Conservation (phyloP, 2,888 invertebrate genomes). For the Heliconius ethilla region DNA sequence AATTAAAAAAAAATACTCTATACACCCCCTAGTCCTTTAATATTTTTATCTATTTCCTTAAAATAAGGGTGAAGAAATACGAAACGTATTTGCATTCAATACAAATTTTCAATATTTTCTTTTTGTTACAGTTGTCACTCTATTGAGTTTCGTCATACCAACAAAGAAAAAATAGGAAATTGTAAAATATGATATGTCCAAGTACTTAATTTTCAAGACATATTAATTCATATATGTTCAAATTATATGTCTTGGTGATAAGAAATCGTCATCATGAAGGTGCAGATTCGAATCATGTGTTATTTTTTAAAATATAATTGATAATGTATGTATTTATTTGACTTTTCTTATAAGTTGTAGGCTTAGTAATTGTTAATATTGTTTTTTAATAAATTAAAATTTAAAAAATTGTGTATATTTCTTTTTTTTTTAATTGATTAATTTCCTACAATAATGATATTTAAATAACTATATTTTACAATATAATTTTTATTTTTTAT, state of each 20-base stretch:
- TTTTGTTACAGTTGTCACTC: conserved; percentile 44
- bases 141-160: conserved; percentile 45
- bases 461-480: too few species aligned
- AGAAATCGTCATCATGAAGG: neutral
- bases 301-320: too few species aligned
- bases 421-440: neutral
- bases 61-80: neutral
- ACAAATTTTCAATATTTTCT: neutral
- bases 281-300: neutral
- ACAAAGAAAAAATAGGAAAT: conserved; percentile 38
- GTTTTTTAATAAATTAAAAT: neutral
- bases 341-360: neutral
- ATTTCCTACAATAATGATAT: neutral
- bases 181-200: neutral
- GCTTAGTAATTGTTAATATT: neutral
- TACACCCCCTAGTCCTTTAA: neutral
- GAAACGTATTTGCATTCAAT: neutral
- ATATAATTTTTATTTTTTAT: too few species aligned
- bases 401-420: neutral
- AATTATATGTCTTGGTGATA: neutral
- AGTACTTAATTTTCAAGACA: neutral
- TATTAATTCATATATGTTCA: neutral
- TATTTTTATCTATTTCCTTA: conserved; percentile 8
- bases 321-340: neutral
- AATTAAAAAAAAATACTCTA: conserved; percentile 17